A percentile compares a stretch with the other conserved stretches of the same genome.
Conservation (phyloP, 2,888 invertebrate species). For the Lepidochrysops patricia region DNA sequence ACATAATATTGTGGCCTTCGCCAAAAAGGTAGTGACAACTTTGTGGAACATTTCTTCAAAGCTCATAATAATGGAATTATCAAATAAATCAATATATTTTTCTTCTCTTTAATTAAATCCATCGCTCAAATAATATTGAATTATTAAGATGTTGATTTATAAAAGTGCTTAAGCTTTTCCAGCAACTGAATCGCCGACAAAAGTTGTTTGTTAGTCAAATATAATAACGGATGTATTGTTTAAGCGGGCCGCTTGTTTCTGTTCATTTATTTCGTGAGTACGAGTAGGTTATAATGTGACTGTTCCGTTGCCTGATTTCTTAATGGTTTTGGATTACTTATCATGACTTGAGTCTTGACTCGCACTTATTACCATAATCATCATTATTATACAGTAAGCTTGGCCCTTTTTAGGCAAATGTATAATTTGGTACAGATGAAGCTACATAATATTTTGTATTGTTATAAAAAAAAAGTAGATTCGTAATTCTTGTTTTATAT, state of each 20-base stretch:
- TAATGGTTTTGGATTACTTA: conserved; percentile 1
- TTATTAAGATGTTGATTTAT: not conserved
- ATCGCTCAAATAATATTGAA: not conserved
- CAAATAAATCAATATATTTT: too few relatives aligned
- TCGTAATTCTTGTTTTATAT: not conserved
- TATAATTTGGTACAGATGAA: too few relatives aligned
- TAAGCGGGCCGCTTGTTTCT: conserved; percentile 38
- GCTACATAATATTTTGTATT: not conserved
- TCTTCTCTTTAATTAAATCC: too few relatives aligned
- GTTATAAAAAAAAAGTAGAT: not conserved
- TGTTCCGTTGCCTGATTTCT: conserved; percentile 31
- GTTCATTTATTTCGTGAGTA: conserved; percentile 41
- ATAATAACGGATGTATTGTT: conserved; percentile 46
- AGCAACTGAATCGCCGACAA: not conserved
- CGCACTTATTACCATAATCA: too few relatives aligned
- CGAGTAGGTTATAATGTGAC: conserved; percentile 38
- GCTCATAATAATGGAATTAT: too few relatives aligned
- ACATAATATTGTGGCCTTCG: too few relatives aligned
- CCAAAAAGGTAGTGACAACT: too few relatives aligned
- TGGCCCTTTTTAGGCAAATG: too few relatives aligned
- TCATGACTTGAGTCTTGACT: not conserved
- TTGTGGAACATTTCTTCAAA: too few relatives aligned
- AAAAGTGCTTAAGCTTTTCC: not conserved
- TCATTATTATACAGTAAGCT: too few relatives aligned
- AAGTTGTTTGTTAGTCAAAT: conserved; percentile 17